Evolutionary conservation across 2,888 invertebrate genomes (phyloP).

Genomic region (Folsomia candida): DNA sequence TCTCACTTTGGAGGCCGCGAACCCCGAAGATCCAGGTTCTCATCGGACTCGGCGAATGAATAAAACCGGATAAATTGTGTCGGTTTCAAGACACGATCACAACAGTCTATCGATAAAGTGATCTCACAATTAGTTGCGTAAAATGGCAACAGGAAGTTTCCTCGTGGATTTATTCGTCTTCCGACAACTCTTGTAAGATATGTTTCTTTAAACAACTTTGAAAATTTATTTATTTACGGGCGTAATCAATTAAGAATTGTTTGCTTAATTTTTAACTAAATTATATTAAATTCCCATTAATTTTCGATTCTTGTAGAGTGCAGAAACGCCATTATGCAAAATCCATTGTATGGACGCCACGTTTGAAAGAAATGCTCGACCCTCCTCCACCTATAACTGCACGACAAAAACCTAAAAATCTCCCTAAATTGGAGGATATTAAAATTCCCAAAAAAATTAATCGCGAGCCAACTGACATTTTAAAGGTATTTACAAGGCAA

Average conservation of each 20-base stretch:
- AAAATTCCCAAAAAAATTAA: constrained; percentile 68
- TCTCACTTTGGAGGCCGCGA: too few relatives aligned
- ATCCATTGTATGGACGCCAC: background rate
- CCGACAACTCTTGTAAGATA: background rate
- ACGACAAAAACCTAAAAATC: constrained; percentile 42
- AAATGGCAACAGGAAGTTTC: background rate
- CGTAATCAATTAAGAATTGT: background rate
- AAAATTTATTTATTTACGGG: too few relatives aligned
- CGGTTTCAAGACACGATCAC: too few relatives aligned
- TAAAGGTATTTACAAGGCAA: constrained; percentile 58
- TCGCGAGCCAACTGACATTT: constrained; percentile 76
- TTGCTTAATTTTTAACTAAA: background rate
- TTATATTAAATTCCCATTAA: background rate
- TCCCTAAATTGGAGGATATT: constrained; percentile 54
- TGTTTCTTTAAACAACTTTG: too few relatives aligned
- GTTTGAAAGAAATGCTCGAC: background rate
- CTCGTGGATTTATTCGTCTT: background rate
- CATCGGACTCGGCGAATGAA: too few relatives aligned
- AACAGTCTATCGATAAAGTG: too few relatives aligned
- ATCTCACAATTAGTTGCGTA: too few relatives aligned
- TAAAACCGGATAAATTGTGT: too few relatives aligned
- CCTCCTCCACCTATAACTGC: background rate
- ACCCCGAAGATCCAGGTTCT: too few relatives aligned
- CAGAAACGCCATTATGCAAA: background rate
- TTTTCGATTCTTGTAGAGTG: background rate